Base-by-base conservation (phyloP, 2,888 invertebrate genomes). In the Gymnoscelis rufifasciata region DNA sequence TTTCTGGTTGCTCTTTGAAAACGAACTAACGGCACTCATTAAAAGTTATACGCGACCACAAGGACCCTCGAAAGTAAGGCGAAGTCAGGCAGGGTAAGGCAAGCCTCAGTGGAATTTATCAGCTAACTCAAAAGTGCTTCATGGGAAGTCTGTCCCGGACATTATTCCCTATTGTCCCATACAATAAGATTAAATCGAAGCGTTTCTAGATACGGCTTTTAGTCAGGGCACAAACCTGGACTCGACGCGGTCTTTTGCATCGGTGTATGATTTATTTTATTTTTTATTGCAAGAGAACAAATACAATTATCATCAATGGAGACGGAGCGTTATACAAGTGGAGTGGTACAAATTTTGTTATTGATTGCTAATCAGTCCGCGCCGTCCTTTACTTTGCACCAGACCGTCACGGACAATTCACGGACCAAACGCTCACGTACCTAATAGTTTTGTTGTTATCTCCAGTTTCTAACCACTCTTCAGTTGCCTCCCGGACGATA, bases 361-460 rank as follows among this genome's bases (percentile, higher is more conserved):
- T 19, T 5, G 19, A 5, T 19, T 19, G 19, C 5, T 19, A 19
- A 3, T 19, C 19, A 19, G 2, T 15, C 33, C 29, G 47, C 47
- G 45, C 14, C 19, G 35, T 50, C 50, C 23, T 50, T 19, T 30
- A 42, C 29, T 43, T 72, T 74, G 74, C 71, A 26, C 50, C 38
- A 10, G 38, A 30, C 40, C 23, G 38, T 42, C 26, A 27, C 23
- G 5, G 12, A 50, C 76, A 75, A 81, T 78, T 81, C 77, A 76
- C 73, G 68, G 66, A 64, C 64, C 73, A 71, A 77, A 71, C 72
- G 71, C 72, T 78, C 75, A 74, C 75, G 77, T 80, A 58, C 54
- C 56, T 56, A 83, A 80, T 82, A 83, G 80, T 83, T 84, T 80
- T 82, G 84, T 84, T 87, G 83, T 86, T 86, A 86, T 87, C 80